Evolutionary conservation across 23 tunicate species (phyloP).

Genomic region (Styela clava): DNA sequence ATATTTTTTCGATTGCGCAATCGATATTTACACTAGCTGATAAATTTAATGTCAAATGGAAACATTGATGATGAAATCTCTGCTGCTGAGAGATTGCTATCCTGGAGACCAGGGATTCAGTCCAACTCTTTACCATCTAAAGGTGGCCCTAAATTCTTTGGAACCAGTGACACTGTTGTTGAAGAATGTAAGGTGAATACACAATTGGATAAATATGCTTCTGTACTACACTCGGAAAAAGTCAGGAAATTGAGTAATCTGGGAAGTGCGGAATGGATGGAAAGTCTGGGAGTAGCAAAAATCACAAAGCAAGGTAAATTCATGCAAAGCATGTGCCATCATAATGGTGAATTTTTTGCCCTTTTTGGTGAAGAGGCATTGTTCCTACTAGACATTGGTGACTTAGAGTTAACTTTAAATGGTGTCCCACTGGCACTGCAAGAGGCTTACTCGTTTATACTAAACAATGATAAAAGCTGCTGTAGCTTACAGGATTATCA

Average conservation of each 20-base stretch:
- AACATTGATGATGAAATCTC: constrained; percentile 12
- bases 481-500: constrained; percentile 64
- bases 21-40: background rate
- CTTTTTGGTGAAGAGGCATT: constrained; percentile 73
- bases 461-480: constrained; percentile 1
- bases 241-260: constrained; percentile 61
- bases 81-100: constrained; percentile 35
- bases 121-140: constrained; percentile 23
- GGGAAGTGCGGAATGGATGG: constrained; percentile 75
- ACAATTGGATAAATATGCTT: constrained; percentile 17
- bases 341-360: constrained; percentile 50
- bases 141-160: constrained; percentile 66
- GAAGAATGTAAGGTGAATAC: constrained; percentile 22
- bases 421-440: constrained; percentile 57
- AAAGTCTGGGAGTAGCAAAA: constrained; percentile 55
- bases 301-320: constrained; percentile 73
- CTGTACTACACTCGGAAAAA: constrained; percentile 39
- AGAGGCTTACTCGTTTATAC: constrained; percentile 50
- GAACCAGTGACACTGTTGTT: constrained; percentile 1
- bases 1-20: too few species aligned
- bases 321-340: constrained; percentile 72
- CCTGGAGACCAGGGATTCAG: constrained; percentile 35
- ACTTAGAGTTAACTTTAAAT: constrained; percentile 52
- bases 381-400: constrained; percentile 83
- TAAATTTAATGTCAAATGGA: background rate